Evolutionary conservation across 2,113 vertebrate genomes (phyloP).

Genomic region (Rhinopithecus roxellana): DNA sequence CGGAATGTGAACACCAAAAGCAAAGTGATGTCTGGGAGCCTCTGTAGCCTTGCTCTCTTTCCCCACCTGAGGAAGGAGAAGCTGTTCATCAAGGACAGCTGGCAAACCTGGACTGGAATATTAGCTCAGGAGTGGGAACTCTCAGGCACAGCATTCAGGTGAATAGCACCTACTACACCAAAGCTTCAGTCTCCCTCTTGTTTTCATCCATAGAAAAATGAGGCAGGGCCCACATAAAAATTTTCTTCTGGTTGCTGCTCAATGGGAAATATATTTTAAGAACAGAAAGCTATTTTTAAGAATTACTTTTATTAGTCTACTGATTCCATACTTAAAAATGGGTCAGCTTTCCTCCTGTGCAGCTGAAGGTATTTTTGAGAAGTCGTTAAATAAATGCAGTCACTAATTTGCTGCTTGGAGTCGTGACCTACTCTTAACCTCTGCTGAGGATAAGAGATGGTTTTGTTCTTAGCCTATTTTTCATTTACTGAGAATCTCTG

Average conservation of each 20-base stretch:
- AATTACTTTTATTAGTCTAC: constrained; percentile 67
- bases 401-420: constrained; percentile 45
- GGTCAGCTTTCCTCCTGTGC: constrained; percentile 57
- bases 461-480: constrained; percentile 69
- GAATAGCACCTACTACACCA: neutral
- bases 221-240: constrained; percentile 18
- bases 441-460: neutral
- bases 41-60: neutral
- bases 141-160: neutral
- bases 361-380: constrained; percentile 52
- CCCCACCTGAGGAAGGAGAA: neutral
- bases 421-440: constrained; percentile 26
- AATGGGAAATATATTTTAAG: constrained; percentile 65
- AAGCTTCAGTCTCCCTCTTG: neutral
- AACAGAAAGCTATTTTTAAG: constrained; percentile 71
- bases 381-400: constrained; percentile 63
- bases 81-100: neutral
- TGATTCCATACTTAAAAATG: constrained; percentile 61
- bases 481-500: constrained; percentile 61
- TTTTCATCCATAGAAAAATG: constrained; percentile 27
- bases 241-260: constrained; percentile 26
- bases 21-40: neutral
- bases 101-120: neutral
- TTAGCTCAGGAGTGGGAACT: neutral
- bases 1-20: neutral